phyloP scores from a whole-genome alignment of 2,797 vertebrate species.

The Phoeniculus purpureus region DNA sequence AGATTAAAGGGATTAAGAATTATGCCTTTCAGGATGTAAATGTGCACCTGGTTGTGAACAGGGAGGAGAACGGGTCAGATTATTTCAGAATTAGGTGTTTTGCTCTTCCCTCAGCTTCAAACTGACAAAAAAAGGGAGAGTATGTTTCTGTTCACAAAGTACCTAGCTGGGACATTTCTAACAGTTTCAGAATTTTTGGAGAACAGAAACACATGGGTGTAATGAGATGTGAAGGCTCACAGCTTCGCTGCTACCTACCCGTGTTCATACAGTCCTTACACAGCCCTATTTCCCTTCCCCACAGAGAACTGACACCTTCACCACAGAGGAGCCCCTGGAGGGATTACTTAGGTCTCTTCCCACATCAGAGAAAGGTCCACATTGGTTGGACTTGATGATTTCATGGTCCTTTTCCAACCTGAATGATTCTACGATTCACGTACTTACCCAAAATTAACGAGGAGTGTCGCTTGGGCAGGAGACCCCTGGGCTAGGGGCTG shows the following conservation, averaged over 20 bases:
- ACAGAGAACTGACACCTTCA: neutral
- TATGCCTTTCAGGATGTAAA: neutral
- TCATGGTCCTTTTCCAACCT: too few species aligned
- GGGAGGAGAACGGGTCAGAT: neutral
- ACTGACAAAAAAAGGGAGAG: neutral
- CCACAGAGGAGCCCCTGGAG: neutral
- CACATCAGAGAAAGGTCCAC: too few species aligned
- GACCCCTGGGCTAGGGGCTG: neutral
- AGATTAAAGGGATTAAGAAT: neutral
- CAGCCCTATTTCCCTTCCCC: neutral
- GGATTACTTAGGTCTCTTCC: neutral
- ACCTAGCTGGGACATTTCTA: neutral
- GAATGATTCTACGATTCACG: too few species aligned
- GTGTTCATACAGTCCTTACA: neutral
- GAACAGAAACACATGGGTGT: neutral
- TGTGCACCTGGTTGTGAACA: neutral
- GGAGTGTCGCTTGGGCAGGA: neutral
- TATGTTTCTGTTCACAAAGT: neutral
- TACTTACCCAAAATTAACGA: neutral
- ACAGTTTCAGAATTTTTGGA: neutral
- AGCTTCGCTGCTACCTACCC: neutral
- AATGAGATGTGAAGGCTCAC: neutral
- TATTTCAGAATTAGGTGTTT: neutral
- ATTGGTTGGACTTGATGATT: too few species aligned
- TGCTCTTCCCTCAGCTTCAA: neutral